These are phyloP conservation scores for Pangasianodon hypophthalmus DNA, from an alignment of 2,113 vertebrate genomes.

Conservation along the genomic window DNA sequence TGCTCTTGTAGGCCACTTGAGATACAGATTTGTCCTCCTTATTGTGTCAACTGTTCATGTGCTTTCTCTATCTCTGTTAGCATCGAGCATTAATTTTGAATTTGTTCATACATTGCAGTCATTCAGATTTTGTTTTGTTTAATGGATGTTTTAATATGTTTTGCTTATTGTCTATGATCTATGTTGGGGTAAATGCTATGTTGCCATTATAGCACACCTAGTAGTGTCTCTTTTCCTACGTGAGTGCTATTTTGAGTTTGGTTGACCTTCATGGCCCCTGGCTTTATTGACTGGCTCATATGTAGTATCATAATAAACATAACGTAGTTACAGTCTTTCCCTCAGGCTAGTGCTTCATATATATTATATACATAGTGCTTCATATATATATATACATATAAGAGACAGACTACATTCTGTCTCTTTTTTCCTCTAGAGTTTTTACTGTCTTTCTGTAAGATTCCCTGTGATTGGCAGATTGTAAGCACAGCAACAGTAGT, in stretches of 20 bases:
- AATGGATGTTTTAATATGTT: background rate
- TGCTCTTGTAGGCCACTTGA: background rate
- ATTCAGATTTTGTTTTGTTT: background rate
- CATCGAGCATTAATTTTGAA: background rate
- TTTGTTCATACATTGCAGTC: background rate
- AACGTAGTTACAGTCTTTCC: too few relatives aligned
- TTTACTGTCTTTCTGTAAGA: background rate
- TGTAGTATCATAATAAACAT: background rate
- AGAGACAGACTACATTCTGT: background rate
- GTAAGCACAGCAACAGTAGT: background rate
- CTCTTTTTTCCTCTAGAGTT: background rate
- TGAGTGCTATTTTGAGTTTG: background rate
- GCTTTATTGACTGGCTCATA: background rate
- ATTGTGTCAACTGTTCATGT: background rate
- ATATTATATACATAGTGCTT: background rate
- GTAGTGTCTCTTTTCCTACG: background rate
- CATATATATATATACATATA: too few relatives aligned
- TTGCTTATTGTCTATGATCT: background rate
- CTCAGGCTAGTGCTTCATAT: background rate
- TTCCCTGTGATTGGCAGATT: background rate
- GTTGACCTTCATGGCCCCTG: background rate
- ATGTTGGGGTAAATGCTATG: background rate
- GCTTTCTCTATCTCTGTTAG: too few relatives aligned
- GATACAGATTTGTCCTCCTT: background rate
- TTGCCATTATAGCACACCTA: background rate